Percentiles rank a stretch among this genome's conserved stretches.
phyloP scores from a whole-genome alignment of 1,140 invertebrate genomes.

The Magallana ariakensis region DNA sequence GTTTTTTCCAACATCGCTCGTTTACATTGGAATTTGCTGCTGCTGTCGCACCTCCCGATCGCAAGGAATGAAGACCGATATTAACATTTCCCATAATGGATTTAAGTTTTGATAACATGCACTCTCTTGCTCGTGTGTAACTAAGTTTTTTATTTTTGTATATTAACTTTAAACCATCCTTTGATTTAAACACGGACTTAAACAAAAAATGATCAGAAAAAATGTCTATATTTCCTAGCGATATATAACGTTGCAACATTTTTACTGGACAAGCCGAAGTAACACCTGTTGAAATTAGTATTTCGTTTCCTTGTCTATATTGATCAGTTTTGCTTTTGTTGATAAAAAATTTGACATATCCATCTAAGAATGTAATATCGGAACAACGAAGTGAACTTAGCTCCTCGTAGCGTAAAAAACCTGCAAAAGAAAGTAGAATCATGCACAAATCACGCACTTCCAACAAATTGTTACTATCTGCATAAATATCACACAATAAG shows the following conservation, averaged over 20 bases:
- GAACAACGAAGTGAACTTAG: constrained; percentile 40
- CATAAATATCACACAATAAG: constrained; percentile 53
- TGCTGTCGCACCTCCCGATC: constrained; percentile 43
- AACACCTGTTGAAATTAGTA: constrained; percentile 46
- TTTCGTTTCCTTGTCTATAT: constrained; percentile 49
- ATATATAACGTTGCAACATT: too few relatives aligned
- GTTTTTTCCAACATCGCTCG: too few relatives aligned
- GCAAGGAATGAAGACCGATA: constrained; percentile 53
- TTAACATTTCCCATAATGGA: constrained; percentile 46
- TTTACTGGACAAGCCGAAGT: constrained; percentile 47
- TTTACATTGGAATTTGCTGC: too few relatives aligned
- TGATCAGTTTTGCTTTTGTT: constrained; percentile 61
- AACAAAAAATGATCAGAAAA: constrained; percentile 48
- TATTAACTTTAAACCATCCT: constrained; percentile 41
- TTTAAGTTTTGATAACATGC: background rate
- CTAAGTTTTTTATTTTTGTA: constrained; percentile 46
- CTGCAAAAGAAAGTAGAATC: constrained; percentile 52
- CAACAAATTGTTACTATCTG: constrained; percentile 30
- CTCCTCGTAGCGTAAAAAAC: constrained; percentile 53
- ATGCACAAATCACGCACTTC: constrained; percentile 52
- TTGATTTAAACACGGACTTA: constrained; percentile 26
- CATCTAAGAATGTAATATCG: constrained; percentile 37
- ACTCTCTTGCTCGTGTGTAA: constrained; percentile 43
- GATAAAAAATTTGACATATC: constrained; percentile 36
- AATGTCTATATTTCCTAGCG: background rate